These are phyloP conservation scores for Tenodera sinensis DNA, from an alignment of 2,888 invertebrate species.

Conservation along the genomic window DNA sequence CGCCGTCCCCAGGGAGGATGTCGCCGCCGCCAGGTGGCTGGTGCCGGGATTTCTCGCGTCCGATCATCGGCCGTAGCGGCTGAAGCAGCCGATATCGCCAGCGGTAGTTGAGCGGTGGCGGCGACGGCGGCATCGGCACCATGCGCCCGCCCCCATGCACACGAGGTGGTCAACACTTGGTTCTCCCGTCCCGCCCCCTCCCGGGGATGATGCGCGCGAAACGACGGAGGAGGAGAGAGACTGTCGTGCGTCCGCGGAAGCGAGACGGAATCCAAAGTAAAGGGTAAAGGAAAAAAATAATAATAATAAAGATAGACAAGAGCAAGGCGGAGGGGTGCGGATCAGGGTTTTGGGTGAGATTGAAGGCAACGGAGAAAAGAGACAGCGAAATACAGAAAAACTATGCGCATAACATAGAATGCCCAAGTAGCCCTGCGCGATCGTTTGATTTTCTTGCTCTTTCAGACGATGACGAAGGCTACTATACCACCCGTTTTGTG, in stretches of 20 bases:
- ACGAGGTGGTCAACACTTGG: conserved; percentile 13
- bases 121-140: not conserved
- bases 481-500: conserved; percentile 13
- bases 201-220: not conserved
- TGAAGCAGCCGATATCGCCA: not conserved
- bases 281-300: not conserved
- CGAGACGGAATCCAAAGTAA: not conserved
- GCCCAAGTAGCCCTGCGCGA: conserved; percentile 24
- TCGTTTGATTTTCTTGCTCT: conserved; percentile 25
- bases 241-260: not conserved
- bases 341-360: not conserved
- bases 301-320: not conserved
- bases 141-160: not conserved
- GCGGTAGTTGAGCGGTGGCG: not conserved
- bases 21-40: not conserved
- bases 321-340: not conserved
- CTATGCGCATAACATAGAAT: conserved; percentile 25
- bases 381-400: conserved; percentile 11
- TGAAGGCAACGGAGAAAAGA: not conserved
- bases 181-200: not conserved
- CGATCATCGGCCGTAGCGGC: not conserved
- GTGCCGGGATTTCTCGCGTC: not conserved
- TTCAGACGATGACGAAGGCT: not conserved
- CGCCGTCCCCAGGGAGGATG: not conserved
- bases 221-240: not conserved